These are phyloP conservation scores for Ictalurus punctatus DNA, from an alignment of 2,113 vertebrate genomes.

Conservation along the genomic window DNA sequence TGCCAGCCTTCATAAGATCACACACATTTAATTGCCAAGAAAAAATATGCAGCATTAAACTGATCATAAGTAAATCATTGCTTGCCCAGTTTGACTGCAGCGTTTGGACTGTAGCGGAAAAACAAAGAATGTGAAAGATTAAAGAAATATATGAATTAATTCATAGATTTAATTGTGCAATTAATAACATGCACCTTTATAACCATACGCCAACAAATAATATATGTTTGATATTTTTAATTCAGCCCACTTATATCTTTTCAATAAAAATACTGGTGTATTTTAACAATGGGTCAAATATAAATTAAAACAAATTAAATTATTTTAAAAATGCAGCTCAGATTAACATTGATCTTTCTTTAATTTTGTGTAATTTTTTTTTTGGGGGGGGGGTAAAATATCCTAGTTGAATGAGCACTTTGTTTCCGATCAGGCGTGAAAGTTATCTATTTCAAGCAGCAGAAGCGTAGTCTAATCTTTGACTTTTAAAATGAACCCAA, in stretches of 20 bases:
- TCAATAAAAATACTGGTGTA: background rate
- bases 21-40: background rate
- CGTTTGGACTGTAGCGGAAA: background rate
- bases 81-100: background rate
- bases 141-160: background rate
- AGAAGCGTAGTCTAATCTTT: background rate
- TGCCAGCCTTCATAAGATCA: background rate
- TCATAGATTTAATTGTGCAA: background rate
- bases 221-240: background rate
- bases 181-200: background rate
- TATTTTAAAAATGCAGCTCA: background rate
- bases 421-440: background rate
- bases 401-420: background rate
- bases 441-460: conserved; percentile 24
- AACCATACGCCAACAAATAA: background rate
- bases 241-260: background rate
- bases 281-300: background rate
- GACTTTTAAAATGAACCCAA: background rate
- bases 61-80: conserved; percentile 11
- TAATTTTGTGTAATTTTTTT: background rate
- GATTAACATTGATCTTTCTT: background rate
- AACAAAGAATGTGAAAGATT: background rate
- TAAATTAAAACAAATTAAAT: background rate
- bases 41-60: background rate
- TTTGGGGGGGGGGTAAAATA: background rate